These are phyloP conservation scores for Dendronephthya gigantea DNA, from an alignment of 64 coral and sea anemone genomes.

Conservation along the genomic window DNA sequence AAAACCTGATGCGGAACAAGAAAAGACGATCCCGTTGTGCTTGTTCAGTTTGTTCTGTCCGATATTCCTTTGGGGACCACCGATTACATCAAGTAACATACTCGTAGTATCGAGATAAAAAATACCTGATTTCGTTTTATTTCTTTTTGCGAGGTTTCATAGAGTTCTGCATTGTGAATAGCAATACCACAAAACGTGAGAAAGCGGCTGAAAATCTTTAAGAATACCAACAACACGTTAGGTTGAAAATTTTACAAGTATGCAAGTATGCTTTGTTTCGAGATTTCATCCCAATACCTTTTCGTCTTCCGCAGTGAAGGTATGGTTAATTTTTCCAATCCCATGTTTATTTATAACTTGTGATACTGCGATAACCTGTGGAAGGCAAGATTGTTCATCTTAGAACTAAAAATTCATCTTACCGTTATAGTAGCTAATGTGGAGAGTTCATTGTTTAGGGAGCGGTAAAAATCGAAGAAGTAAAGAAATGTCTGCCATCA, in stretches of 20 bases:
- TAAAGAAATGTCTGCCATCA: background rate
- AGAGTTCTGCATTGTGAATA: conserved; percentile 93
- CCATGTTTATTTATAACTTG: conserved; percentile 97
- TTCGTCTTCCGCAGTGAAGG: conserved; percentile 84
- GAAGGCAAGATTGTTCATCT: background rate
- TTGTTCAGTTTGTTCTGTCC: no score
- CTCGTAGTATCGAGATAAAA: background rate
- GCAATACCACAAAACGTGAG: conserved; percentile 95
- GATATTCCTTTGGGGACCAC: no score
- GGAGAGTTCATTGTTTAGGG: no score
- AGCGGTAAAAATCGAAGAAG: background rate
- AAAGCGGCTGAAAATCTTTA: conserved; percentile 84
- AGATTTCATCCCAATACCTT: conserved; percentile 37
- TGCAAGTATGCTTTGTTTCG: no score
- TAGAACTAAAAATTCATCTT: no score
- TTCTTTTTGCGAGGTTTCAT: conserved; percentile 85
- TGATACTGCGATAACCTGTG: conserved; percentile 86
- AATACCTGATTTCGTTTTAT: conserved; percentile 97
- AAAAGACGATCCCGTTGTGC: background rate
- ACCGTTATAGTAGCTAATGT: no score
- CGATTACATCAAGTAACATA: background rate
- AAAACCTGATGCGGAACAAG: conserved; percentile 48
- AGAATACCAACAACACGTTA: no score
- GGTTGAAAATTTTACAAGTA: no score
- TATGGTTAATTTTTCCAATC: conserved; percentile 44